Evolutionary conservation across 1,140 invertebrate genomes (phyloP), one percentile per base, ranked within the genome.

Genomic region (Sesamia nonagrioides): DNA sequence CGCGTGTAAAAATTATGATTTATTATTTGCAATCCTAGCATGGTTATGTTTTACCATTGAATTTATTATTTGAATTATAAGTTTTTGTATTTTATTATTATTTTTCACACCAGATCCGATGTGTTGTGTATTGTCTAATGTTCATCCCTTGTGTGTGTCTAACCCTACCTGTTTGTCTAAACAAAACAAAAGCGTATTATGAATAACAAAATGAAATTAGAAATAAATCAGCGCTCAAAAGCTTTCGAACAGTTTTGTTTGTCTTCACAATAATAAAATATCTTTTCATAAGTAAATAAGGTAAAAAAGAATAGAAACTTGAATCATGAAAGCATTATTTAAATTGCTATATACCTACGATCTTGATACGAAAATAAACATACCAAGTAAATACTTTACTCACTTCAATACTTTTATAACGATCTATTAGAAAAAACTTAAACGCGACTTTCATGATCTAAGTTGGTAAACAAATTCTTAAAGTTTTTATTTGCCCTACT

Each of bases 61-160:
- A 83, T 66, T 76, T 79, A 83, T 89, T 68, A 84, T 87, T 90
- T 89, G 83, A 61, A 85, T 80, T 77, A 80, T 68, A 42, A 61
- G 79, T 78, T 90, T 90, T 90, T 85, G 78, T 80, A 60, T 60
- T 75, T 74, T 37, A 78, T 83, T 83, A 86, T 92, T 92, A 84
- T 89, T 92, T 94, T 95, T 93, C 92, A 95, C 93, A 95, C 93
- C 92, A 95, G 92, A 95, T 94, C 93, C 92, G 92, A 95, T 94
- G 93, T 95, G 93, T 95, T 96, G 96, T 97, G 96, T 96, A 96
- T 96, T 96, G 96, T 97, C 96, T 97, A 96, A 96, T 96, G 96
- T 96, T 95, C 86, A 95, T 95, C 96, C 96, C 95, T 96, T 96
- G 96, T 96, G 96, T 96, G 96, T 96, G 96, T 96, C 96, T 96